Evolutionary conservation across 1,140 invertebrate genomes (phyloP).

Genomic region (Halyomorpha halys): DNA sequence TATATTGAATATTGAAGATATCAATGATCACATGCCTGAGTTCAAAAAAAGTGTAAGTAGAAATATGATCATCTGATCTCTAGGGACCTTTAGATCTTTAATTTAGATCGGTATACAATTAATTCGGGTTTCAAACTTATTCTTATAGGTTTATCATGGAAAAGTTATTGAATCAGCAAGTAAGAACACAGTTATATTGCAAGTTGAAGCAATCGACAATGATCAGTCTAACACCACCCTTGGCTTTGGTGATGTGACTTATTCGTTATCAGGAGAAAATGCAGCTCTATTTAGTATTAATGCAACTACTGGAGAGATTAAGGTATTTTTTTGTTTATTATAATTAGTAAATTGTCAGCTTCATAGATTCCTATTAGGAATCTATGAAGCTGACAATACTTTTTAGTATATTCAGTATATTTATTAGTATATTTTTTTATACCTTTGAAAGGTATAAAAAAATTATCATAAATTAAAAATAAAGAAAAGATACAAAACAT

Average conservation of each 20-base stretch:
- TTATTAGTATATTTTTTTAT: no score
- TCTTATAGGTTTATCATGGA: constrained; percentile 50
- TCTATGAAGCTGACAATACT: no score
- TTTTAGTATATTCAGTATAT: no score
- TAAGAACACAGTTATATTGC: constrained; percentile 54
- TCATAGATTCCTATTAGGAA: no score
- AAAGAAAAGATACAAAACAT: no score
- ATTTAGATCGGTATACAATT: neutral
- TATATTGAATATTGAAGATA: constrained; percentile 56
- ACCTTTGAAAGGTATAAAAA: no score
- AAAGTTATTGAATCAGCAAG: constrained; percentile 57
- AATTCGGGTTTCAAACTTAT: constrained; percentile 18
- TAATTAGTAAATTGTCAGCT: no score
- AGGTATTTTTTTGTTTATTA: constrained; percentile 35
- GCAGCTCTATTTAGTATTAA: constrained; percentile 60
- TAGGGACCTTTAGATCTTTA: neutral
- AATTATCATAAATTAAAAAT: no score
- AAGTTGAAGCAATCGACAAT: constrained; percentile 56
- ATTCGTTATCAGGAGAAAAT: constrained; percentile 57
- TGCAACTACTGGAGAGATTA: constrained; percentile 50
- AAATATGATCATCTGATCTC: neutral
- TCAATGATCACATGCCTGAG: constrained; percentile 68
- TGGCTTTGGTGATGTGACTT: constrained; percentile 57
- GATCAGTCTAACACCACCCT: constrained; percentile 52
- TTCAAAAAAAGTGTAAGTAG: constrained; percentile 50